Conservation (phyloP, 2,797 vertebrate genomes). For the Coreius guichenoti region DNA sequence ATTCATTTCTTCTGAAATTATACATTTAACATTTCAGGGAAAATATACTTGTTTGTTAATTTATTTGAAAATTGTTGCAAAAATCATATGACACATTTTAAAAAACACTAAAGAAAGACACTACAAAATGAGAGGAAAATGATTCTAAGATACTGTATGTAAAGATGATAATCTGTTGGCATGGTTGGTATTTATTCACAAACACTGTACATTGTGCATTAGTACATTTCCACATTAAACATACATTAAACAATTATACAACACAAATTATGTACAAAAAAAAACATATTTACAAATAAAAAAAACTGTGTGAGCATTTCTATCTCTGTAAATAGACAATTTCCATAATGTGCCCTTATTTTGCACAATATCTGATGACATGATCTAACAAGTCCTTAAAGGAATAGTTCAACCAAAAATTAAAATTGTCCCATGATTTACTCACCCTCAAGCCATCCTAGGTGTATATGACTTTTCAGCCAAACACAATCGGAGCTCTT, state of each 20-base stretch:
- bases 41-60: background rate
- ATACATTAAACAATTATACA: background rate
- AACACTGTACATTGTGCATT: background rate
- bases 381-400: background rate
- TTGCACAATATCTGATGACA: background rate
- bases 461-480: too few relatives aligned
- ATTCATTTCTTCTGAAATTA: background rate
- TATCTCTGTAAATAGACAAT: background rate
- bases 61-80: background rate
- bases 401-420: too few relatives aligned
- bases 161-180: background rate
- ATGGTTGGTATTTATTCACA: background rate
- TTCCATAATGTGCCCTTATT: background rate
- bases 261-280: conserved; percentile 18
- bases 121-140: background rate
- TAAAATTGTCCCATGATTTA: too few relatives aligned
- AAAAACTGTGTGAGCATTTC: background rate
- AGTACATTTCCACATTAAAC: background rate
- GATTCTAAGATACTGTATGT: fast-evolving
- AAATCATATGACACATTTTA: background rate
- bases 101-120: background rate
- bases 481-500: too few relatives aligned
- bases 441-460: too few relatives aligned
- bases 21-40: background rate
- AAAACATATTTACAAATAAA: conserved; percentile 17